Conservation (phyloP, 2,797 vertebrate species). For the Microctenopoma stevenorrisi region DNA sequence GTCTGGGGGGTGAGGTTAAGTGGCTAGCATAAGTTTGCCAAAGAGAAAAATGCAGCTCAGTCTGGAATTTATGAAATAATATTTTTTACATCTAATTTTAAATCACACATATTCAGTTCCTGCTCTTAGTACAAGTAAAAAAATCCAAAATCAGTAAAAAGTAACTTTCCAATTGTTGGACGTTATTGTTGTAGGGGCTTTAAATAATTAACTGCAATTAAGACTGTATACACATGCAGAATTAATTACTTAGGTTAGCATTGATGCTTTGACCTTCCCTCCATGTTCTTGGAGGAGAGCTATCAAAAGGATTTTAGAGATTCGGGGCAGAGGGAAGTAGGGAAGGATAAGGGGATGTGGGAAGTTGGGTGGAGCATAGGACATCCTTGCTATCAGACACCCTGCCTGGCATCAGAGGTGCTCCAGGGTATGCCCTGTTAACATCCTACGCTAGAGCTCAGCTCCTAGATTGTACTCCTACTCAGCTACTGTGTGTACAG, state of each 20-base stretch:
- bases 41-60: too few species aligned
- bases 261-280: slow-evolving; percentile 78
- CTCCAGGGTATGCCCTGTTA: slow-evolving; percentile 69
- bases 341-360: slow-evolving; percentile 22
- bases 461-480: slow-evolving; percentile 51
- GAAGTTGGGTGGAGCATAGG: slow-evolving; percentile 4
- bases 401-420: slow-evolving; percentile 60
- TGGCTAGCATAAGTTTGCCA: background rate
- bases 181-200: slow-evolving; percentile 60
- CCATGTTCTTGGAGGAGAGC: slow-evolving; percentile 73
- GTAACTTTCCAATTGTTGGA: slow-evolving; percentile 45
- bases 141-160: slow-evolving; percentile 43
- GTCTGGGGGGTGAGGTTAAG: background rate
- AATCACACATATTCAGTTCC: slow-evolving; percentile 14
- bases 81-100: background rate
- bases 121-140: slow-evolving; percentile 1
- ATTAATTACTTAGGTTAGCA: slow-evolving; percentile 78
- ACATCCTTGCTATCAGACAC: slow-evolving; percentile 56
- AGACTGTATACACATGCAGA: slow-evolving; percentile 79
- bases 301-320: slow-evolving; percentile 64
- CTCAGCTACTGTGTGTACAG: slow-evolving; percentile 50
- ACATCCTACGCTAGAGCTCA: slow-evolving; percentile 53
- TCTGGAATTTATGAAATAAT: background rate
- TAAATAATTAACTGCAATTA: slow-evolving; percentile 83
- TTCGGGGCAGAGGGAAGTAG: slow-evolving; percentile 26